A percentile compares a stretch with the other conserved stretches of the same genome.
These are phyloP conservation scores for Philypnodon macrostomus DNA, from an alignment of 2,797 vertebrate species.

Conservation along the genomic window DNA sequence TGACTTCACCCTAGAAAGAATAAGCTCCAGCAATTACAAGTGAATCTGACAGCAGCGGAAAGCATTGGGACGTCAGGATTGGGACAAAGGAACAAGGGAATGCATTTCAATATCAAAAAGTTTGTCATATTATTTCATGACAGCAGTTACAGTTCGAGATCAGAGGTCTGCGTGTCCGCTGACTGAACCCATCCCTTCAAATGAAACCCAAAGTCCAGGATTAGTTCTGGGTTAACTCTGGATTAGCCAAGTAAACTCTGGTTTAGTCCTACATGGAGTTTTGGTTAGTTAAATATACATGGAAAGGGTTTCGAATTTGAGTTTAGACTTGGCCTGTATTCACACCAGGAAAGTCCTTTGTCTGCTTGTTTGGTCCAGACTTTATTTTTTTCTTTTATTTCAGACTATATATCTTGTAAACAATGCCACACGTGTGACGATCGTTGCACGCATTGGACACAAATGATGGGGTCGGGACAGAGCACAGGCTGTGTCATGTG, in stretches of 20 bases:
- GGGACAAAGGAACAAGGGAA: constrained; percentile 18
- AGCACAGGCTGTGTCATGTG: too few species aligned
- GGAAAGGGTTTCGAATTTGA: too few species aligned
- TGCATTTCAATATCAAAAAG: constrained; percentile 4
- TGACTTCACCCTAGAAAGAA: constrained; percentile 8
- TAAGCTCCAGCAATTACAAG: constrained; percentile 25
- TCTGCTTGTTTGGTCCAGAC: too few species aligned
- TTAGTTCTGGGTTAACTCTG: constrained; percentile 3
- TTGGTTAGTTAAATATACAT: too few species aligned
- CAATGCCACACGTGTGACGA: too few species aligned
- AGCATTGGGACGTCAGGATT: constrained; percentile 37
- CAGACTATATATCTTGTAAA: too few species aligned
- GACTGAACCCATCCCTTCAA: not conserved
- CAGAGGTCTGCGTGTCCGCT: not conserved
- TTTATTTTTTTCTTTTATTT: too few species aligned
- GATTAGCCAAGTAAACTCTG: not conserved
- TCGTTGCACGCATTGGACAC: too few species aligned
- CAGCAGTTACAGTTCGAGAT: not conserved
- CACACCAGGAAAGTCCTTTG: too few species aligned
- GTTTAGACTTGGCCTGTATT: too few species aligned
- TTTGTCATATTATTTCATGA: not conserved
- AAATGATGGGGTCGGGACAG: too few species aligned
- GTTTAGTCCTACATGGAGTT: constrained; percentile 2
- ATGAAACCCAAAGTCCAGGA: not conserved
- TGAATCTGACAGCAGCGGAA: constrained; percentile 15